Conservation (phyloP, 2,888 invertebrate species). For the Heliconius ismenius region DNA sequence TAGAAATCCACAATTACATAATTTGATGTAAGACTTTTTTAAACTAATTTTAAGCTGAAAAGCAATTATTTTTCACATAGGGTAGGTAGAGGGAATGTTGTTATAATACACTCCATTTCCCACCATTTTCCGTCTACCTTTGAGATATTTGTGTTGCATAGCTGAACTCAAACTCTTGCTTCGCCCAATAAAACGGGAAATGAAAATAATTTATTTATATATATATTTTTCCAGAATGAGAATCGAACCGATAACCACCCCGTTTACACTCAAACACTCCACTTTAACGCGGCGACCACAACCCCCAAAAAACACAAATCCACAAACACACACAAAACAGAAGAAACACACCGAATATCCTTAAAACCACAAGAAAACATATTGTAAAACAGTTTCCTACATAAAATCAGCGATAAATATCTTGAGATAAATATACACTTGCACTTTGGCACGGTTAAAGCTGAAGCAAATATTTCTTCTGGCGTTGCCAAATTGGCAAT, state of each 20-base stretch:
- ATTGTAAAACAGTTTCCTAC: conserved; percentile 15
- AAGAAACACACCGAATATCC: background rate
- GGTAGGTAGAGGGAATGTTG: too few relatives aligned
- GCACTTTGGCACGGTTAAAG: conserved; percentile 39
- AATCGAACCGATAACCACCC: too few relatives aligned
- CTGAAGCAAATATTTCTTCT: conserved; percentile 49
- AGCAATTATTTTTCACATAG: too few relatives aligned
- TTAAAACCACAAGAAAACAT: conserved; percentile 7
- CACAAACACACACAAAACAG: background rate
- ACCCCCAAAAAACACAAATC: background rate
- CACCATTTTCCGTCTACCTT: too few relatives aligned
- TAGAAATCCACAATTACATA: background rate
- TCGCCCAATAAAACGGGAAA: too few relatives aligned
- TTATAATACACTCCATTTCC: too few relatives aligned
- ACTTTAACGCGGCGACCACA: background rate
- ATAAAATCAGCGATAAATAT: conserved; percentile 31
- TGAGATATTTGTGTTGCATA: background rate
- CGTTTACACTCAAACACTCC: too few relatives aligned
- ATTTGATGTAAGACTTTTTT: background rate
- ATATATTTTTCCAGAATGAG: too few relatives aligned
- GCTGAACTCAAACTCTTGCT: background rate
- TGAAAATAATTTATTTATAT: too few relatives aligned
- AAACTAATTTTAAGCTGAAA: background rate
- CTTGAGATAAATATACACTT: conserved; percentile 41
- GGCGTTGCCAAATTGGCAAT: conserved; percentile 73